Base-by-base conservation (phyloP, 2,888 invertebrate genomes). In the Spatulosminthurus flaviceps region DNA sequence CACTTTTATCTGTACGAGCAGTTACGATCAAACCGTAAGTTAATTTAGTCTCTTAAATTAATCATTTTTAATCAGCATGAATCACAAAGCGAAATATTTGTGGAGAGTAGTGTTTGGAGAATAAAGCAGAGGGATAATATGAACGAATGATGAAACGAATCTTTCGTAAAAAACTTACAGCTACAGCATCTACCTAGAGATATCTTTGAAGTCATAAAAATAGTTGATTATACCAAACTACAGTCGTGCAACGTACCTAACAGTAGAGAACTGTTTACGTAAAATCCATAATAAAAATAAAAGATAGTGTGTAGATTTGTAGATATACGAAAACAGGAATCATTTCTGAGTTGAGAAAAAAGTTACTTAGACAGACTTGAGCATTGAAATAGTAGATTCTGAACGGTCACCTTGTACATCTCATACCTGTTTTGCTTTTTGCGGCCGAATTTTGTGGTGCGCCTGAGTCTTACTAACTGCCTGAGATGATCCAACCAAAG, bases 361-460 rank as follows among this genome's bases (percentile, higher is more conserved):
- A 70, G 29, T 41, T 29, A 29, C 2, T 34, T 28, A 70, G 41
- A 41, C 2, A 70, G 41, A 43, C 34, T 19, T 24, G 43, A 26
- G 43, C 51, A 24, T 64, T 64, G 64, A 64, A n/a, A 64, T 19
- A 70, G 70, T 19, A 21, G 70, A 66, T 66, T 66, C 28, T 70
- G 70, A 34, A 26, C 70, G 11, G 24, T 64, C 22, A 64, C 24
- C 64, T 64, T 64, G 21, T 70, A 70, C 29, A 21, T 70, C 72
- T 11, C 66, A 66, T 77, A 79, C 79, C 79, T 79, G 78, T 73
- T 78, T 79, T 13, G 74, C 16, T 74, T 79, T 79, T 74, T 79
- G 79, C 24, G 67, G 66, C 34, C 79, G 79, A 79, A 4, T 60
- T 79, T 73, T 79, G 69, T 74, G 60, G 26, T 43, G 66, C 21